phyloP scores from a whole-genome alignment of 2,888 invertebrate genomes.

The Nasonovia ribisnigri region DNA sequence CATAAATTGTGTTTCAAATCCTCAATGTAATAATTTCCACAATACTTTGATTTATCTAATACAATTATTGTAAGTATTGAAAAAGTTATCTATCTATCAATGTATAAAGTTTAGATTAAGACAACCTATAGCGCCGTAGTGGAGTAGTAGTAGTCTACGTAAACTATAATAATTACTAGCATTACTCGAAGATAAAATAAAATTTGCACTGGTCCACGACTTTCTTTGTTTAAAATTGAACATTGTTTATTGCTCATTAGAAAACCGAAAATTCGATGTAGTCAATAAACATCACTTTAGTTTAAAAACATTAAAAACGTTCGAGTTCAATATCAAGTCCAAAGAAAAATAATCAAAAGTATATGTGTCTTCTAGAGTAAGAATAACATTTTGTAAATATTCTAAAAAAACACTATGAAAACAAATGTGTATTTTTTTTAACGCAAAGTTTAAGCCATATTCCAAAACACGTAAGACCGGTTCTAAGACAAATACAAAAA shows the following conservation, averaged over 20 bases:
- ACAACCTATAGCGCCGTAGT: background rate
- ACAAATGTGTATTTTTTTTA: background rate
- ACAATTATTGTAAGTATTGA: background rate
- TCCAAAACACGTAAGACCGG: background rate
- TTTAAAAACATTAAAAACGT: background rate
- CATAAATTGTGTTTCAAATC: background rate
- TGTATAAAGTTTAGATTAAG: conserved; percentile 12
- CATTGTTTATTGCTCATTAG: background rate
- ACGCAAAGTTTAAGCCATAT: background rate
- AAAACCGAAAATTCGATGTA: background rate
- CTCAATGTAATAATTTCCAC: background rate
- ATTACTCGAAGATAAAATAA: background rate
- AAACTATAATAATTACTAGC: background rate
- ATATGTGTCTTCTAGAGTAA: background rate
- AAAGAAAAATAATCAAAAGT: background rate
- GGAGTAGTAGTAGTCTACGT: background rate
- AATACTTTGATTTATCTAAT: background rate
- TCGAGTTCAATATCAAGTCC: background rate
- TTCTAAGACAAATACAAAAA: background rate
- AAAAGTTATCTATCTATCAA: background rate
- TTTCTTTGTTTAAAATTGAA: background rate
- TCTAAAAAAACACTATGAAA: background rate
- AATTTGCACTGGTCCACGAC: background rate
- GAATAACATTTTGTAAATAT: background rate
- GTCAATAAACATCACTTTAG: background rate